phyloP scores from a whole-genome alignment of 2,888 invertebrate species.

The Synergus japonicus region DNA sequence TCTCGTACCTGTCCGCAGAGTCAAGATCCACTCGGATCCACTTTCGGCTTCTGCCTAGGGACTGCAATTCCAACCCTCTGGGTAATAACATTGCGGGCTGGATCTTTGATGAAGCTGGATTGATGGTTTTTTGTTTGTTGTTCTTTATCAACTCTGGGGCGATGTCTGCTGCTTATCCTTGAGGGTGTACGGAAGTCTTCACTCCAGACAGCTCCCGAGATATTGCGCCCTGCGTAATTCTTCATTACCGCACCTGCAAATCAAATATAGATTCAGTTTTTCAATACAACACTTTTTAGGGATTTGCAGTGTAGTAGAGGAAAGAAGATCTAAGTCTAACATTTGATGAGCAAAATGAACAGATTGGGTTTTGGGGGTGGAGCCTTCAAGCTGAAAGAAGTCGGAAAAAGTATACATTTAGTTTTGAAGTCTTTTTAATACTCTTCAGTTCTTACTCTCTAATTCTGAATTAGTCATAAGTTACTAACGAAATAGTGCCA shows the following conservation, averaged over 20 bases:
- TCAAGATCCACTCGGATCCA: conserved; percentile 28
- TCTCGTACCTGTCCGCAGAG: conserved; percentile 31
- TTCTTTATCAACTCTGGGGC: conserved; percentile 27
- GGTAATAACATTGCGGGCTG: conserved; percentile 38
- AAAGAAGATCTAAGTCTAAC: too few species aligned
- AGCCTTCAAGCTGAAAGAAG: too few species aligned
- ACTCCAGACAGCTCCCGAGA: conserved; percentile 16
- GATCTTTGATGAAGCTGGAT: conserved; percentile 39
- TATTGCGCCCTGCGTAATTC: neutral
- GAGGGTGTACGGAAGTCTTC: conserved; percentile 9
- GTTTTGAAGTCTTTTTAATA: too few species aligned
- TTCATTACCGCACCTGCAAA: neutral
- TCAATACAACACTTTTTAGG: too few species aligned
- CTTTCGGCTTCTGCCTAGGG: conserved; percentile 25
- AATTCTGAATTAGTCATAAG: too few species aligned
- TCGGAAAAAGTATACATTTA: too few species aligned
- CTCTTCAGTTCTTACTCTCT: too few species aligned
- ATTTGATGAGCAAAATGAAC: too few species aligned
- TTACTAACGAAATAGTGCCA: too few species aligned
- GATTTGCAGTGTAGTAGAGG: too few species aligned
- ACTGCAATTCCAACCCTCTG: conserved; percentile 37
- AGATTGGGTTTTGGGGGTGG: too few species aligned
- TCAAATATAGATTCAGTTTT: neutral
- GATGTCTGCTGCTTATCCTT: conserved; percentile 2
- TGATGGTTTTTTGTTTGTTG: conserved; percentile 39